Conservation (phyloP, 2,797 vertebrate species). For the Chelonia mydas region DNA sequence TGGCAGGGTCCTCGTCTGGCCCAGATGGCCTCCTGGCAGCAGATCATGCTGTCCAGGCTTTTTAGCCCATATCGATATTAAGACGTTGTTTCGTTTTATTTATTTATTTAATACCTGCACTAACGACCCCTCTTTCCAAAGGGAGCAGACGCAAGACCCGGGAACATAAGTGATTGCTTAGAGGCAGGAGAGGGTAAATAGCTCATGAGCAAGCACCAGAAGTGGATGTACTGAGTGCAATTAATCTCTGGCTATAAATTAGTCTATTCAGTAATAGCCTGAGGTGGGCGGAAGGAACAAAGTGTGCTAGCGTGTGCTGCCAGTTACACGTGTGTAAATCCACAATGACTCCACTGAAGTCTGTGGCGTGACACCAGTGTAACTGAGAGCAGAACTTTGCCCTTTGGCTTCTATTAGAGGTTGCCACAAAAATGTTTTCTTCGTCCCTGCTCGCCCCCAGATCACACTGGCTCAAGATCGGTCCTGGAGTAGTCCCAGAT, state of each 20-base stretch:
- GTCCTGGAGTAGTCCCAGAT: background rate
- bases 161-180: background rate
- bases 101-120: background rate
- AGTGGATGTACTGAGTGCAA: background rate
- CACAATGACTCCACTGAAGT: background rate
- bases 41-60: background rate
- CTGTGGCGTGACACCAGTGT: background rate
- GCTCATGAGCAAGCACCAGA: background rate
- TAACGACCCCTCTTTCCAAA: background rate
- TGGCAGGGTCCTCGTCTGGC: background rate
- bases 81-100: background rate
- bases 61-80: background rate
- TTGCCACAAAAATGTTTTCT: background rate
- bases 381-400: background rate
- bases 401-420: background rate
- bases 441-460: background rate
- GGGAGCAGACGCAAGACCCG: background rate
- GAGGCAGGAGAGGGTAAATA: background rate
- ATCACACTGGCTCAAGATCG: background rate
- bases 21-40: background rate
- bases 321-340: background rate
- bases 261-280: background rate
- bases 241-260: background rate
- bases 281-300: background rate
- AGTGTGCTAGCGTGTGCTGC: background rate